Conservation (phyloP, 2,113 vertebrate species). For the Oncorhynchus gorbuscha region DNA sequence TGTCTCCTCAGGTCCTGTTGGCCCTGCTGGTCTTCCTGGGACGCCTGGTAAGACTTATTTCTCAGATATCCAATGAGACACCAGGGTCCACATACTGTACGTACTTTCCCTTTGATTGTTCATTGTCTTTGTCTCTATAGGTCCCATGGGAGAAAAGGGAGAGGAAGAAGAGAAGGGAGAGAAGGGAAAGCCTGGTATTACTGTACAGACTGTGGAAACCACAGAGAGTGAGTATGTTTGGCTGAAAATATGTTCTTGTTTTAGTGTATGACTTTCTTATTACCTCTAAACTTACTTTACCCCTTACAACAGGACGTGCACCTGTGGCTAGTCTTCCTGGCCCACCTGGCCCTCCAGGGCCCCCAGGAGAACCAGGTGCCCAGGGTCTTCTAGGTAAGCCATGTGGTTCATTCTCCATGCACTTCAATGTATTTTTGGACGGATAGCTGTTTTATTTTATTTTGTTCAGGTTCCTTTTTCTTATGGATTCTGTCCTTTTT, state of each 20-base stretch:
- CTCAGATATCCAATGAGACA: neutral
- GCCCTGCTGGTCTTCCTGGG: slow-evolving; percentile 90
- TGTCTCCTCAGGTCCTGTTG: slow-evolving; percentile 77
- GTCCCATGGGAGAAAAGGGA: slow-evolving; percentile 65
- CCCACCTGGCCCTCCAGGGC: slow-evolving; percentile 64
- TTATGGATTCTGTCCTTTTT: slow-evolving; percentile 7
- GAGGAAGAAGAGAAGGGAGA: slow-evolving; percentile 38
- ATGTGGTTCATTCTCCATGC: neutral
- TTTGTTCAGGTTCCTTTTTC: neutral
- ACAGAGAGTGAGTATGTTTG: slow-evolving; percentile 45
- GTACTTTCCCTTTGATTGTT: neutral
- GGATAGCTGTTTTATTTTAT: neutral
- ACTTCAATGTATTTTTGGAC: neutral
- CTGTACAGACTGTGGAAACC: slow-evolving; percentile 55
- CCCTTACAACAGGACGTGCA: slow-evolving; percentile 3
- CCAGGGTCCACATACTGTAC: too few species aligned
- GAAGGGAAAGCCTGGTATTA: slow-evolving; percentile 67
- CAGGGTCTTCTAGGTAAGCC: slow-evolving; percentile 50
- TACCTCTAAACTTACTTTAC: neutral
- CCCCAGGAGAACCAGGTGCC: slow-evolving; percentile 36
- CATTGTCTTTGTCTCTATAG: slow-evolving; percentile 40
- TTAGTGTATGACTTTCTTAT: neutral
- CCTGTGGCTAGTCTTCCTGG: slow-evolving; percentile 43
- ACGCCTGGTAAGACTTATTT: slow-evolving; percentile 75
- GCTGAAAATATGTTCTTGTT: neutral